Evolutionary conservation across 2,888 invertebrate species (phyloP).

Genomic region (Gnatocerus cornutus): DNA sequence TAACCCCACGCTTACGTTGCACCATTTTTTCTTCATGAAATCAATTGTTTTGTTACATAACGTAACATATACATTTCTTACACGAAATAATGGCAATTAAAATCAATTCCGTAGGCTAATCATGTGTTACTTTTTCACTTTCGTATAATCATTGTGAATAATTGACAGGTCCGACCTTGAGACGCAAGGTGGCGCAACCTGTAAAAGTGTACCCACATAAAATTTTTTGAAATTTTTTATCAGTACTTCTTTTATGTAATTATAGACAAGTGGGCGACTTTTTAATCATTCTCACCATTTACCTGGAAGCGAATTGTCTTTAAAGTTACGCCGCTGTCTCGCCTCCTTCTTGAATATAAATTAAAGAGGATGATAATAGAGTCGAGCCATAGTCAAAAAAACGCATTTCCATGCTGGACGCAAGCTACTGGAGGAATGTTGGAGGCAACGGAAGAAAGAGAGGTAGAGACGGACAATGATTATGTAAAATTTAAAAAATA

Average conservation of each 20-base stretch:
- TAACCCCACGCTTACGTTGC: slow-evolving; percentile 21
- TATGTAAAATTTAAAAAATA: background rate
- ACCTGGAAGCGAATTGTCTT: slow-evolving; percentile 33
- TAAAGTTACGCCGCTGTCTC: slow-evolving; percentile 20
- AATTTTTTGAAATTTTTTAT: slow-evolving; percentile 1
- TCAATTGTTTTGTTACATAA: slow-evolving; percentile 28
- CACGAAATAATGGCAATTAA: slow-evolving; percentile 28
- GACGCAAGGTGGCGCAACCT: slow-evolving; percentile 6
- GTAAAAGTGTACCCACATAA: background rate
- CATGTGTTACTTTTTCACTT: slow-evolving; percentile 16
- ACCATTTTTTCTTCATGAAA: slow-evolving; percentile 8
- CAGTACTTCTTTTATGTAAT: slow-evolving; percentile 21
- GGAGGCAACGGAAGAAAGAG: no score
- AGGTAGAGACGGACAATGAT: no score
- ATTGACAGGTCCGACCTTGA: background rate
- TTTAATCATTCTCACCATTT: slow-evolving; percentile 25
- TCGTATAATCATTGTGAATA: slow-evolving; percentile 3
- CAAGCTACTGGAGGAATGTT: background rate
- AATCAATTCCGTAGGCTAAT: slow-evolving; percentile 31
- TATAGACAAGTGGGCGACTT: slow-evolving; percentile 24
- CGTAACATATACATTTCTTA: slow-evolving; percentile 18
- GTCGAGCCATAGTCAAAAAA: background rate
- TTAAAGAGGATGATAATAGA: slow-evolving; percentile 22
- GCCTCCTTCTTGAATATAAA: slow-evolving; percentile 31
- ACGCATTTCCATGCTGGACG: slow-evolving; percentile 7